Conservation (phyloP, 2,797 vertebrate genomes). For the Numenius phaeopus region DNA sequence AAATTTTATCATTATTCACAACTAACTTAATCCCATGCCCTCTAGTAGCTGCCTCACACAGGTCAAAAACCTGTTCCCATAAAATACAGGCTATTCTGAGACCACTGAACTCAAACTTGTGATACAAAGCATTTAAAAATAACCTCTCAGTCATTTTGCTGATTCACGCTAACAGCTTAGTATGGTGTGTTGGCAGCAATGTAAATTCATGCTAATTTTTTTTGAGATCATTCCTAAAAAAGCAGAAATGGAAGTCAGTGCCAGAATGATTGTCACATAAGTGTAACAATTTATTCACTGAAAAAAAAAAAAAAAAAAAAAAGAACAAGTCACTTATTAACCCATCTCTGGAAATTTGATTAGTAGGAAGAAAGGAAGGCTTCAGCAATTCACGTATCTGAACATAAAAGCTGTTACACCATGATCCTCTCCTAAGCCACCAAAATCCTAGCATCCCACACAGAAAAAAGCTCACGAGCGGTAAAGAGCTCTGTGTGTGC, state of each 20-base stretch:
- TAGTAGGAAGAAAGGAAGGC: not conserved
- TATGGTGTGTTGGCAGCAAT: slow-evolving; percentile 22
- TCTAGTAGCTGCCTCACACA: not conserved
- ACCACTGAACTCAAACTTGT: not conserved
- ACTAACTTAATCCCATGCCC: not conserved
- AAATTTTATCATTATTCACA: not conserved
- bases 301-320: not conserved
- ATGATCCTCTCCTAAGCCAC: not conserved
- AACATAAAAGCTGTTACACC: not conserved
- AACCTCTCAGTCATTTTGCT: not conserved
- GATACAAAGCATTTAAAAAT: slow-evolving; percentile 4
- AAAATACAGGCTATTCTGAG: not conserved
- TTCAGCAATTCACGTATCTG: not conserved
- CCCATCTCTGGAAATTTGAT: not conserved
- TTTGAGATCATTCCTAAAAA: slow-evolving; percentile 11
- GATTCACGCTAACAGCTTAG: slow-evolving; percentile 17
- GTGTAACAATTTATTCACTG: not conserved
- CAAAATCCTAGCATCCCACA: not conserved
- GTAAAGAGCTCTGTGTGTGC: fast-evolving
- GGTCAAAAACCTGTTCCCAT: not conserved
- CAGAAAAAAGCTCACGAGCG: fast-evolving
- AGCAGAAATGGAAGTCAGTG: slow-evolving; percentile 6
- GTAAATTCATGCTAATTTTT: slow-evolving; percentile 54
- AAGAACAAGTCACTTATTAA: not conserved
- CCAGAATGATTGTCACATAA: slow-evolving; percentile 1